These are phyloP conservation scores for Matsumyia berberina DNA, from an alignment of 2,888 invertebrate species.

Conservation along the genomic window DNA sequence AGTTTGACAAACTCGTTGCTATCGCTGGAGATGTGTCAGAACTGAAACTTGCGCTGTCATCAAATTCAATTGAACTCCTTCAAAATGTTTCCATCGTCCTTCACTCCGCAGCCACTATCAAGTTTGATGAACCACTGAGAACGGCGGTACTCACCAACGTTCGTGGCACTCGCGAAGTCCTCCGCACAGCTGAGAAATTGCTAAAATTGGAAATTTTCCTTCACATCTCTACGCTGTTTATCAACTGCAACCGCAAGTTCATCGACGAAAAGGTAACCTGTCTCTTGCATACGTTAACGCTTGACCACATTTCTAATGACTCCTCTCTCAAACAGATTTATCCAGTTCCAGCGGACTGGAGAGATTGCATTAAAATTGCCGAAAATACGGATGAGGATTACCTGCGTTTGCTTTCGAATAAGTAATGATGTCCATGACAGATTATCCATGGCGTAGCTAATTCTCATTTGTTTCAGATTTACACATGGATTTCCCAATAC, in stretches of 20 bases:
- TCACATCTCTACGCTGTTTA: slow-evolving; percentile 95
- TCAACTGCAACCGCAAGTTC: slow-evolving; percentile 90
- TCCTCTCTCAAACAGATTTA: slow-evolving; percentile 32
- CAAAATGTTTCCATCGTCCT: slow-evolving; percentile 89
- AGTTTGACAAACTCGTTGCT: slow-evolving; percentile 79
- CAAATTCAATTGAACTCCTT: slow-evolving; percentile 32
- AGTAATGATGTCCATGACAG: slow-evolving; percentile 22
- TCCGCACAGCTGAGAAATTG: slow-evolving; percentile 86
- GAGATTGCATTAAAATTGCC: slow-evolving; percentile 56
- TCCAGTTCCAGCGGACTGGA: slow-evolving; percentile 53
- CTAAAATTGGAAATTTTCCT: slow-evolving; percentile 86
- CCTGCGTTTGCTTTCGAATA: slow-evolving; percentile 20
- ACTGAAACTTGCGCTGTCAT: slow-evolving; percentile 78
- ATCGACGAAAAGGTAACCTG: slow-evolving; percentile 88
- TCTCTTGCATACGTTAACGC: neutral
- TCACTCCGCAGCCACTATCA: slow-evolving; percentile 92
- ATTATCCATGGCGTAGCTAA: neutral
- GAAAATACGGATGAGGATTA: slow-evolving; percentile 40
- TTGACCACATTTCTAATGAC: neutral
- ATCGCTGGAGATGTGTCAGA: slow-evolving; percentile 80
- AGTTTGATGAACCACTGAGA: slow-evolving; percentile 91
- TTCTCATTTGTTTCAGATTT: slow-evolving; percentile 37
- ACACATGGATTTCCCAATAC: slow-evolving; percentile 50
- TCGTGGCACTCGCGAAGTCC: slow-evolving; percentile 87
- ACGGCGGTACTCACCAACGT: slow-evolving; percentile 88